Percentiles rank a stretch among this genome's conserved stretches.
These are phyloP conservation scores for Coendou prehensilis DNA, from an alignment of 2,797 vertebrate species.

Conservation along the genomic window DNA sequence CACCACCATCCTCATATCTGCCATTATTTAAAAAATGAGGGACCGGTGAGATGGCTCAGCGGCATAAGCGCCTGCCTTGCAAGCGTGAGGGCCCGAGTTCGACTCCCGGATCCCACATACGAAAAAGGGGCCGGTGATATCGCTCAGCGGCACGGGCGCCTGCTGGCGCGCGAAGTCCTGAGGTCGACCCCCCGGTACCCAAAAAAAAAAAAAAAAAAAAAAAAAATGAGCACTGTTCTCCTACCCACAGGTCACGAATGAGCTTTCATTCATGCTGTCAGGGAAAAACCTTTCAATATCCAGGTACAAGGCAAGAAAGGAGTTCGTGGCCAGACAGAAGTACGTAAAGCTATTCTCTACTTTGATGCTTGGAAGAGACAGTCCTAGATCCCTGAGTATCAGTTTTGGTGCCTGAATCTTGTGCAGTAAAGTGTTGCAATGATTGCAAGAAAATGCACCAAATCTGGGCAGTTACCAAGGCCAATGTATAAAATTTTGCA, in stretches of 20 bases:
- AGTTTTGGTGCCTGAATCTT: not conserved
- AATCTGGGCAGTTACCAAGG: not conserved
- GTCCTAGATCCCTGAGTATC: not conserved
- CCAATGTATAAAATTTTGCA: not conserved
- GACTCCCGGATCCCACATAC: too few species aligned
- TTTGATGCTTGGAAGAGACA: not conserved
- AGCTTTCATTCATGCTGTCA: not conserved
- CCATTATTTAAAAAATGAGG: not conserved
- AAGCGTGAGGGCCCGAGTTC: too few species aligned
- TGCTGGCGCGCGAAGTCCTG: too few species aligned
- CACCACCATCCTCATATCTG: not conserved
- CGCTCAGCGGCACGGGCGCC: too few species aligned
- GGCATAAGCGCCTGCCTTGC: too few species aligned
- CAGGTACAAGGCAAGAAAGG: not conserved
- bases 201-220: not conserved
- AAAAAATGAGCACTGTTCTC: not conserved
- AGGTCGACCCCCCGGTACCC: too few species aligned
- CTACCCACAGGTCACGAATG: not conserved
- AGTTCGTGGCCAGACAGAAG: not conserved
- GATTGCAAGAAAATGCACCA: not conserved
- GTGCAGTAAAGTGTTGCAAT: not conserved
- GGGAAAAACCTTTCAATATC: not conserved
- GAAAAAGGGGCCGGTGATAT: too few species aligned
- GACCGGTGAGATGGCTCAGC: too few species aligned
- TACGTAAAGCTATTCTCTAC: not conserved